Percentiles rank a stretch among this genome's conserved stretches.
phyloP scores from a whole-genome alignment of 2,113 vertebrate genomes.

The Psittacula cyanocephala region DNA sequence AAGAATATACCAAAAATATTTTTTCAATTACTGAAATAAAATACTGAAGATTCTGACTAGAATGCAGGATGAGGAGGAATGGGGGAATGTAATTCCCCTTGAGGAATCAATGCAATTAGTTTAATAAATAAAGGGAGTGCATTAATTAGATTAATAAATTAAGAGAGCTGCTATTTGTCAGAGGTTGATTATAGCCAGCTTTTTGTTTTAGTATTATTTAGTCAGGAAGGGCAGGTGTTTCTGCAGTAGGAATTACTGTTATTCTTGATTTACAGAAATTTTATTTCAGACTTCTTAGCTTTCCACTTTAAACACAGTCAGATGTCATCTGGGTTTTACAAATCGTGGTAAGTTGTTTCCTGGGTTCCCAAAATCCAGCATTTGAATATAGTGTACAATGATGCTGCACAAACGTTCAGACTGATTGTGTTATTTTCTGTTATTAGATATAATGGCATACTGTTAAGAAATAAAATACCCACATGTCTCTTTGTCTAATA shows the following conservation, averaged over 20 bases:
- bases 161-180: background rate
- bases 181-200: background rate
- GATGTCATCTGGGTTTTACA: background rate
- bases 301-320: background rate
- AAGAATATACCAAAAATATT: conserved; percentile 49
- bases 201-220: background rate
- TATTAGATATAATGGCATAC: background rate
- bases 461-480: background rate
- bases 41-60: conserved; percentile 6
- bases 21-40: conserved; percentile 61
- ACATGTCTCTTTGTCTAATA: background rate
- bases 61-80: background rate
- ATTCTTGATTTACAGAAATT: background rate
- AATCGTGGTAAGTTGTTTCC: background rate
- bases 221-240: background rate
- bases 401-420: background rate
- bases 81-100: conserved; percentile 10
- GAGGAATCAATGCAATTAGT: conserved; percentile 44
- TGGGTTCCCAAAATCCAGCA: background rate
- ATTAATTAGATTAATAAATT: conserved; percentile 69
- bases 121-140: conserved; percentile 62
- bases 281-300: background rate
- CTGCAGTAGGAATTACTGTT: background rate
- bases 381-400: background rate
- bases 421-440: background rate